Conservation (phyloP, 1,140 invertebrate genomes). For the Paramacrobiotus metropolitanus region DNA sequence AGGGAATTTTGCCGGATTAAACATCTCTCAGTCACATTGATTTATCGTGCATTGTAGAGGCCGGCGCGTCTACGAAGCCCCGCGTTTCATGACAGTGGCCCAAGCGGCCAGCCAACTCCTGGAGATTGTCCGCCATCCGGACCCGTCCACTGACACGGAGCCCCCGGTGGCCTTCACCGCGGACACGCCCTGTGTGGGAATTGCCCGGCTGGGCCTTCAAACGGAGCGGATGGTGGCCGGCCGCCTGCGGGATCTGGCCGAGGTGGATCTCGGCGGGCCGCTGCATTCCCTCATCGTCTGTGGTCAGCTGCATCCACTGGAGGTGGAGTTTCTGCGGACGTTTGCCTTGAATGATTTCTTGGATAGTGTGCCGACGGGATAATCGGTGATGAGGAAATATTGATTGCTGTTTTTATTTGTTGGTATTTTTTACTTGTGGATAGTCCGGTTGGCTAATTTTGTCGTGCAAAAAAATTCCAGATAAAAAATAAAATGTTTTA, state of each 20-base stretch:
- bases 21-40: too few species aligned
- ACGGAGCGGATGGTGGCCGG: constrained; percentile 52
- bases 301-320: constrained; percentile 63
- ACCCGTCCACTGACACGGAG: constrained; percentile 15
- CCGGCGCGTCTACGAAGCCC: constrained; percentile 69
- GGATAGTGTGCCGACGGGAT: too few species aligned
- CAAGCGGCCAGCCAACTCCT: constrained; percentile 63
- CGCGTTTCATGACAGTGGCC: constrained; percentile 67
- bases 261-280: constrained; percentile 55
- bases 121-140: constrained; percentile 33
- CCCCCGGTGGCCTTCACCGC: constrained; percentile 14
- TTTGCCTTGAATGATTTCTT: constrained; percentile 17
- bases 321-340: constrained; percentile 49
- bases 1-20: too few species aligned
- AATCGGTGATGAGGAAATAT: too few species aligned
- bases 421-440: too few species aligned
- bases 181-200: constrained; percentile 45
- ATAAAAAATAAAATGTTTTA: too few species aligned
- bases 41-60: too few species aligned
- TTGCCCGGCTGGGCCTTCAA: constrained; percentile 64
- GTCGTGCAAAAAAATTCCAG: too few species aligned
- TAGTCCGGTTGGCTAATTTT: too few species aligned
- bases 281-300: constrained; percentile 72
- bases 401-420: too few species aligned
- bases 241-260: constrained; percentile 41